Conservation (phyloP, 2,888 invertebrate genomes). For the Hartigia nigra region DNA sequence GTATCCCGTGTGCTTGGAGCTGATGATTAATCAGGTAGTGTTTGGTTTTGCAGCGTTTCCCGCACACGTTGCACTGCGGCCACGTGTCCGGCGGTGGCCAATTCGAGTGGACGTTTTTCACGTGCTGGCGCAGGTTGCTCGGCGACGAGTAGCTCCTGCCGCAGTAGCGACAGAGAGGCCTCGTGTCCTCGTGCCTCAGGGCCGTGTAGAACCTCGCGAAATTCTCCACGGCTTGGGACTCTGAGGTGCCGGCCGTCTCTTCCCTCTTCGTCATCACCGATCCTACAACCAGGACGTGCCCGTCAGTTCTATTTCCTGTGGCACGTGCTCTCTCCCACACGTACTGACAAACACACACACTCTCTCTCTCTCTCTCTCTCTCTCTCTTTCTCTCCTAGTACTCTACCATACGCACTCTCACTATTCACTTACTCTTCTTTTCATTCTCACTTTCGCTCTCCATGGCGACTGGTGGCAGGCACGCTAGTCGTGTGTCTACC, state of each 20-base stretch:
- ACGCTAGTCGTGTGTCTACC: not conserved
- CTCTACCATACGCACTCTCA: constrained; percentile 2
- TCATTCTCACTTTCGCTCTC: constrained; percentile 8
- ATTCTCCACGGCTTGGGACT: constrained; percentile 59
- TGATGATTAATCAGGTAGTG: constrained; percentile 83
- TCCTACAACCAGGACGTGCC: constrained; percentile 64
- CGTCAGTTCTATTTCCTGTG: constrained; percentile 33
- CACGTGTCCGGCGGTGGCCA: constrained; percentile 76
- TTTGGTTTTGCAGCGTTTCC: constrained; percentile 81
- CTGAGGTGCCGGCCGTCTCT: constrained; percentile 49
- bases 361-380: constrained; percentile 27
- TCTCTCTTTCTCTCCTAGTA: not conserved
- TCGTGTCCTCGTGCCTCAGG: constrained; percentile 63
- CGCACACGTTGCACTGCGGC: constrained; percentile 79
- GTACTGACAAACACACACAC: constrained; percentile 21
- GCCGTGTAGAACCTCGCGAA: constrained; percentile 63
- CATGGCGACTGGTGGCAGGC: not conserved
- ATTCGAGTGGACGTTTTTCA: constrained; percentile 80
- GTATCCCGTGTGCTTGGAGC: constrained; percentile 80
- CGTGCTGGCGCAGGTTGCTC: constrained; percentile 81
- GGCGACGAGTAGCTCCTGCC: constrained; percentile 79
- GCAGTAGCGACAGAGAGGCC: constrained; percentile 78
- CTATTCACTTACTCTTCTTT: constrained; percentile 9
- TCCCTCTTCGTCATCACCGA: constrained; percentile 63
- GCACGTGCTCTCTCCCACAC: not conserved